phyloP scores from a whole-genome alignment of 1,140 invertebrate genomes.

The Drosophila ercepeae region DNA sequence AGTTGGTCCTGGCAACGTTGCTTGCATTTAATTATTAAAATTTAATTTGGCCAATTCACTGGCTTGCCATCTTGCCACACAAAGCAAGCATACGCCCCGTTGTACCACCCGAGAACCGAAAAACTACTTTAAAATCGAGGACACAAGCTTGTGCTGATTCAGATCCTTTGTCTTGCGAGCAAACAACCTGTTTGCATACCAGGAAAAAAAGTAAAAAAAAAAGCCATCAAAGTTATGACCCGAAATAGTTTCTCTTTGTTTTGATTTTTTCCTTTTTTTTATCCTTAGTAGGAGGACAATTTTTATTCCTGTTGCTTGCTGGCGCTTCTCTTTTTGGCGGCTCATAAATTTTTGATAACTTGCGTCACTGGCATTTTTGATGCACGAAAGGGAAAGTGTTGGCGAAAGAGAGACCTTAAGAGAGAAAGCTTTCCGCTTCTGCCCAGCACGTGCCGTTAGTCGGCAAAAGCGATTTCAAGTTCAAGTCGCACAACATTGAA shows the following conservation, averaged over 20 bases:
- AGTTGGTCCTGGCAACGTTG: constrained; percentile 16
- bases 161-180: constrained; percentile 26
- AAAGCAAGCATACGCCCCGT: constrained; percentile 22
- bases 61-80: not conserved
- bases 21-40: constrained; percentile 80
- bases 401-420: constrained; percentile 24
- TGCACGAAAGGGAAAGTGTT: constrained; percentile 35
- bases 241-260: constrained; percentile 36
- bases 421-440: constrained; percentile 52
- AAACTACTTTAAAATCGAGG: constrained; percentile 20
- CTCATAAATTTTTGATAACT: constrained; percentile 74
- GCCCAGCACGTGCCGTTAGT: constrained; percentile 43
- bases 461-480: constrained; percentile 62
- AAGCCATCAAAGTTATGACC: constrained; percentile 18
- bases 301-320: constrained; percentile 47
- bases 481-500: constrained; percentile 80
- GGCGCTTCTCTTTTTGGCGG: constrained; percentile 34
- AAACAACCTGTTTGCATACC: constrained; percentile 54
- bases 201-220: not conserved
- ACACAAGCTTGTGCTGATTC: constrained; percentile 1
- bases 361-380: constrained; percentile 72
- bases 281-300: not conserved
- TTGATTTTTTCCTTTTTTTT: not conserved
- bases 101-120: not conserved
- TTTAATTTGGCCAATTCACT: constrained; percentile 78